Base-by-base conservation (phyloP, 2,797 vertebrate species). In the Nannoperca obscura region DNA sequence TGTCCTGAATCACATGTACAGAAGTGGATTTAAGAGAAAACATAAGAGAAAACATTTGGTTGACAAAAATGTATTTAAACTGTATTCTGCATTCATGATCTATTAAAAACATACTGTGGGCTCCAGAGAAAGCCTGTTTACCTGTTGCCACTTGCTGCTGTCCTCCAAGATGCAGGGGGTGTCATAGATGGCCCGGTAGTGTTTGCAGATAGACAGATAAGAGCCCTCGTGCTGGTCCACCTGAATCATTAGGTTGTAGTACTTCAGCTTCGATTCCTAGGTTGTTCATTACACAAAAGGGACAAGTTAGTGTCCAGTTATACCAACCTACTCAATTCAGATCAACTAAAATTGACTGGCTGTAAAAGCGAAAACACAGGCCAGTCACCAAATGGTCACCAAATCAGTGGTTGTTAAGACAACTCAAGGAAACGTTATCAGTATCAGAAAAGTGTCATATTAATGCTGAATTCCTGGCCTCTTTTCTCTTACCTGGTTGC, bases 221-320 rank as follows among this genome's bases (percentile, higher is more conserved):
- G 98, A 99, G 52, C 98, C 98, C 89, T 99, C 98, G 1, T 99
- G 98, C 74, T 96, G 97, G 92, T 99, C 98, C 86, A 99, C 95
- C 85, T 99, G 97, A 93, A 99, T 99, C 98, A 99, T 99, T 92
- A 99, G 94, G 91, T 99, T 97, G 95, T 99, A 99, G 86, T 98
- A 99, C 88, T 98, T 99, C 92, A 99, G 93, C 91, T 99, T 99
- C 66, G 92, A 93, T 89, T 99, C 97, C 98, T 99, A 89, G 17
- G 73, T 78, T 66, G 27, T 44, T 61, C 8, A 68, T 4, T 8
- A 34, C 8, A 66, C 5, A 70, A 82, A 78, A 24, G 3, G 19
- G 3, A 54, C 70, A 40, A 2, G 14, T 64, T 11, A 34, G 34
- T 7, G 2, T 55, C 64, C 2, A 13, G 27, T 24, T 50, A 69